Evolutionary conservation across 2,888 invertebrate genomes (phyloP).

Genomic region (Cheiracanthium punctorium): DNA sequence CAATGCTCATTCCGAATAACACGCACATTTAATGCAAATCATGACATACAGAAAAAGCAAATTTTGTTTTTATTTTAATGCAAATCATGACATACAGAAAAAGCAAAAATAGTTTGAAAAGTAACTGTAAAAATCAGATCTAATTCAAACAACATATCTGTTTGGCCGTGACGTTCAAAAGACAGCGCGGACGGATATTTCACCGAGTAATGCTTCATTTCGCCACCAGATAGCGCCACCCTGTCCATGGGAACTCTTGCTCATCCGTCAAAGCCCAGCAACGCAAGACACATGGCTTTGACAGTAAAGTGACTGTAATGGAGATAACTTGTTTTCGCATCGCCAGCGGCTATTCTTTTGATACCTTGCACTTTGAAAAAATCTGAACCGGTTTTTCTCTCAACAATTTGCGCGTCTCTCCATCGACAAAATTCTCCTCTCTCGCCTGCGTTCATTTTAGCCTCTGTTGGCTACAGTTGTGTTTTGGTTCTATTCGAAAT

Average conservation of each 20-base stretch:
- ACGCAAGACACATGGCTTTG: slow-evolving; percentile 68
- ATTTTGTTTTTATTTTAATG: no score
- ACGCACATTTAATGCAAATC: no score
- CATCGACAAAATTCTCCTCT: slow-evolving; percentile 32
- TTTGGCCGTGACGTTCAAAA: no score
- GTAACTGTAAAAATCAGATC: no score
- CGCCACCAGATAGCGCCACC: slow-evolving; percentile 39
- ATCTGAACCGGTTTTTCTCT: slow-evolving; percentile 58
- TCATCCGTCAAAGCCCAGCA: slow-evolving; percentile 60
- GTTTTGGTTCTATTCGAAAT: neutral
- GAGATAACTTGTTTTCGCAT: slow-evolving; percentile 67
- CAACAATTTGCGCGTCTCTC: slow-evolving; percentile 66
- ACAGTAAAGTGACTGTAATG: slow-evolving; percentile 70
- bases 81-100: no score
- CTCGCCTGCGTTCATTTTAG: neutral
- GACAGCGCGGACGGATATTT: no score
- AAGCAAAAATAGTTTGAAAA: no score
- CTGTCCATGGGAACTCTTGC: neutral
- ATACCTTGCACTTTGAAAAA: slow-evolving; percentile 57
- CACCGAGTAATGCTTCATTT: neutral
- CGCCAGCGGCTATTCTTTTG: slow-evolving; percentile 65
- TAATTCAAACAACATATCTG: no score
- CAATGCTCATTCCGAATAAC: no score
- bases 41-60: no score
- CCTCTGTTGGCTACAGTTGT: neutral